Percentiles rank a stretch among this genome's conserved stretches.
These are phyloP conservation scores for Hypomesus transpacificus DNA, from an alignment of 2,113 vertebrate species.

Conservation along the genomic window DNA sequence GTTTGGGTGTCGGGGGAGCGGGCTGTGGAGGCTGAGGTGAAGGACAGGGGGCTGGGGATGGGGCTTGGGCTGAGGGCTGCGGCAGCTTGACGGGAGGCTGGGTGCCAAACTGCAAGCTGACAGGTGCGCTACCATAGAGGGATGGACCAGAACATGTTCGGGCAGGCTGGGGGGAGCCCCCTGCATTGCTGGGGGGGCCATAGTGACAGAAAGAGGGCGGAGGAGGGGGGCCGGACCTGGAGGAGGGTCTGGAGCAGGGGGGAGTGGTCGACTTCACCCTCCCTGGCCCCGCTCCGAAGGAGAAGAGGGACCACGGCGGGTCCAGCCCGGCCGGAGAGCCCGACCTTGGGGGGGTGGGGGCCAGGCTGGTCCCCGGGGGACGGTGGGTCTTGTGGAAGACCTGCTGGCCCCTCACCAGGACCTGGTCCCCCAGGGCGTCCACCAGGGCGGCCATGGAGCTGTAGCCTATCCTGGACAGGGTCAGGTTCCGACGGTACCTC, in stretches of 20 bases:
- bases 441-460: conserved; percentile 41
- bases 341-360: conserved; percentile 2
- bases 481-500: conserved; percentile 46
- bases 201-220: too few species aligned
- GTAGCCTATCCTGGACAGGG: conserved; percentile 49
- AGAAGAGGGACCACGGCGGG: neutral
- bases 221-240: too few species aligned
- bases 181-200: neutral
- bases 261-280: neutral
- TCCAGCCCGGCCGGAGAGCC: neutral
- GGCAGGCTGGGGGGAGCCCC: neutral
- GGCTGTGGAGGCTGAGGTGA: conserved; percentile 2
- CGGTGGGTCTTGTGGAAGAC: conserved; percentile 53
- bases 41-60: neutral
- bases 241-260: too few species aligned
- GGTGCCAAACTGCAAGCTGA: conserved; percentile 30
- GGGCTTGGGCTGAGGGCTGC: conserved; percentile 32
- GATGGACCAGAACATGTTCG: neutral
- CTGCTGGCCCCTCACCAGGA: conserved; percentile 37
- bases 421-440: conserved; percentile 41
- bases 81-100: conserved; percentile 52
- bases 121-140: neutral
- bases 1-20: neutral
- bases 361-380: conserved; percentile 2
- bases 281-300: neutral